Conservation (phyloP, 2,888 invertebrate species). For the Protodeltote pygarga region DNA sequence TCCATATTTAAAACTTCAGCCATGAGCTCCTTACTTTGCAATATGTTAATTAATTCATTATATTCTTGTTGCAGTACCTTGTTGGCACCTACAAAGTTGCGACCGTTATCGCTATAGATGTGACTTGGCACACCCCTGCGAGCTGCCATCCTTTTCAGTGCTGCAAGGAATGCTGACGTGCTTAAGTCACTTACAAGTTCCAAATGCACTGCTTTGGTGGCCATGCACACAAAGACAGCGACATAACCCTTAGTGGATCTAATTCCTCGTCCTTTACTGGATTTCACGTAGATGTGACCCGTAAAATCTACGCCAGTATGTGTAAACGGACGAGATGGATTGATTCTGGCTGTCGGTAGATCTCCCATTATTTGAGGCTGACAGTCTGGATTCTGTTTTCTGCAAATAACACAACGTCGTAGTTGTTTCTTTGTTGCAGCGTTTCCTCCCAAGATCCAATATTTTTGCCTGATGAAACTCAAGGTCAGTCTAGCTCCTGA, state of each 20-base stretch:
- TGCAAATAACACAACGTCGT: conserved; percentile 14
- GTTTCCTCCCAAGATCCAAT: conserved; percentile 26
- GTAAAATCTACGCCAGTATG: conserved; percentile 22
- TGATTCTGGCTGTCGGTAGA: conserved; percentile 9
- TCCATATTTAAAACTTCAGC: neutral
- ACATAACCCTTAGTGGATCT: conserved; percentile 37
- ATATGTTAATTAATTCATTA: neutral
- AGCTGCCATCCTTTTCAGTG: no score
- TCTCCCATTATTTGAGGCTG: conserved; percentile 19
- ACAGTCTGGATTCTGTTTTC: conserved; percentile 3
- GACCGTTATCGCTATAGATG: no score
- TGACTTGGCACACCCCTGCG: no score
- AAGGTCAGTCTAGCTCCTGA: conserved; percentile 15
- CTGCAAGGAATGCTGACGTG: no score
- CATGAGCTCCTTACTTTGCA: neutral
- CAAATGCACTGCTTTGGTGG: no score
- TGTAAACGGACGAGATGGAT: conserved; percentile 11
- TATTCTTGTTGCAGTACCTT: no score
- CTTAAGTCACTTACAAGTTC: no score
- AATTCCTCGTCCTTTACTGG: conserved; percentile 31
- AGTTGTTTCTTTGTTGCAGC: conserved; percentile 14
- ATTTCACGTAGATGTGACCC: conserved; percentile 17
- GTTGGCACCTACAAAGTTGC: no score
- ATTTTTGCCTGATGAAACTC: conserved; percentile 13
- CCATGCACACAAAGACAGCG: conserved; percentile 37